Evolutionary conservation across 2,797 vertebrate species (phyloP).

Genomic region (Danio albolineatus): DNA sequence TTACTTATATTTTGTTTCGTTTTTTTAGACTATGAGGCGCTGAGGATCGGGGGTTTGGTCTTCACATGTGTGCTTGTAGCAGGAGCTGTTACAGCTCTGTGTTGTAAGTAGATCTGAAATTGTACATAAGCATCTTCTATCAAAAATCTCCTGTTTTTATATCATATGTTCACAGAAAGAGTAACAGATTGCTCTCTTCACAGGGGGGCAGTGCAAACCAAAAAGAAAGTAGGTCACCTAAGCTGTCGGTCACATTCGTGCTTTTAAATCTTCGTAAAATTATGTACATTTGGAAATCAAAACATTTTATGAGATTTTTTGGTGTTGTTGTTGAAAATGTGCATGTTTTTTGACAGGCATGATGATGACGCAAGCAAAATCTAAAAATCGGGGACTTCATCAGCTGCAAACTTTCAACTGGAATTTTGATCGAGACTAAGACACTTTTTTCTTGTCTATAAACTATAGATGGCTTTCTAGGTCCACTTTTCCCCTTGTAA

Average conservation of each 20-base stretch:
- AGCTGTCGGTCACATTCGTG: neutral
- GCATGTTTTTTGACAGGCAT: slow-evolving; percentile 55
- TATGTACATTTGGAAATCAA: neutral
- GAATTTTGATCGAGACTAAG: slow-evolving; percentile 8
- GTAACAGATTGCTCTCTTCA: slow-evolving; percentile 54
- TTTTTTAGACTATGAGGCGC: slow-evolving; percentile 77
- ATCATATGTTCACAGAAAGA: slow-evolving; percentile 34
- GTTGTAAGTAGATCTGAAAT: slow-evolving; percentile 72
- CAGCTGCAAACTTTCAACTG: neutral
- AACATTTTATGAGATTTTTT: neutral
- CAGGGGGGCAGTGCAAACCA: slow-evolving; percentile 72
- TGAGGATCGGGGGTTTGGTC: slow-evolving; percentile 79
- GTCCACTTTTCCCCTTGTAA: slow-evolving; percentile 2
- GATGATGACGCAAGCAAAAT: slow-evolving; percentile 74
- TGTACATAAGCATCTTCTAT: neutral
- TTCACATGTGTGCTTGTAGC: slow-evolving; percentile 68
- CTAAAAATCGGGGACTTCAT: slow-evolving; percentile 60
- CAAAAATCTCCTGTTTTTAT: neutral
- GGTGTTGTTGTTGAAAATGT: neutral
- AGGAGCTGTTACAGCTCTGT: slow-evolving; percentile 68
- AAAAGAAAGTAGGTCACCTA: slow-evolving; percentile 68
- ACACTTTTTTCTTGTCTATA: neutral
- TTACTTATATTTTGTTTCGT: slow-evolving; percentile 6
- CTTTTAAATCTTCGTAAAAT: neutral
- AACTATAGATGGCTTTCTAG: slow-evolving; percentile 5